phyloP scores from a whole-genome alignment of 2,888 invertebrate genomes.

The Orthonevra nobilis region DNA sequence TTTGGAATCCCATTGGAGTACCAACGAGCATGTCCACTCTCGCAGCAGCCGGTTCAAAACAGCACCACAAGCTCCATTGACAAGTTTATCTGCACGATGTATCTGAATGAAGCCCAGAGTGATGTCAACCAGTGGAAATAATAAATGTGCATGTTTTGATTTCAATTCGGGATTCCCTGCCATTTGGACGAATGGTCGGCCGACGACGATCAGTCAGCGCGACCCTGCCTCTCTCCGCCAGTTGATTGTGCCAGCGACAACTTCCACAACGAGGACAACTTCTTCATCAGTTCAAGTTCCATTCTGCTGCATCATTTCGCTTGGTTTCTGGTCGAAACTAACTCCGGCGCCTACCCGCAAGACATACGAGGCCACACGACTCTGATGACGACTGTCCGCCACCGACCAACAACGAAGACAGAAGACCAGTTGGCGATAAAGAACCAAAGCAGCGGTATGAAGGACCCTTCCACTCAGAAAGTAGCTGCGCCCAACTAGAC shows the following conservation, averaged over 20 bases:
- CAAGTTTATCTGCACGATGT: conserved; percentile 73
- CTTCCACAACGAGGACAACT: conserved; percentile 52
- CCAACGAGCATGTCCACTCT: conserved; percentile 8
- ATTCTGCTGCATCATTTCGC: not conserved
- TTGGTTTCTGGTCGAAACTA: not conserved
- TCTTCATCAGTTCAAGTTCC: conserved; percentile 52
- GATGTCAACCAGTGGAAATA: conserved; percentile 73
- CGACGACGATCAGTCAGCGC: conserved; percentile 57
- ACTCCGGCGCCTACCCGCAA: too few relatives aligned
- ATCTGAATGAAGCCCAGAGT: conserved; percentile 71
- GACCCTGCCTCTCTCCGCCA: conserved; percentile 45
- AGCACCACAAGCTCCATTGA: conserved; percentile 70
- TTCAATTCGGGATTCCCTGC: conserved; percentile 63
- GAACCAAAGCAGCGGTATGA: conserved; percentile 11
- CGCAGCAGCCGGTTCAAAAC: conserved; percentile 5
- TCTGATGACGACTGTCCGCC: conserved; percentile 41
- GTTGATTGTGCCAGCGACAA: too few relatives aligned
- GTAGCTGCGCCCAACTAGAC: conserved; percentile 58
- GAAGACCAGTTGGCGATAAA: conserved; percentile 67
- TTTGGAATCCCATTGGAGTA: conserved; percentile 14
- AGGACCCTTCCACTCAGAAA: conserved; percentile 15
- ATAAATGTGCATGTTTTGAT: conserved; percentile 73
- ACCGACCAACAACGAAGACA: conserved; percentile 43
- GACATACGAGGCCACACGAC: conserved; percentile 66
- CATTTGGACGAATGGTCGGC: conserved; percentile 64